phyloP scores from a whole-genome alignment of 2,113 vertebrate genomes.

The Corydoras maculifer region DNA sequence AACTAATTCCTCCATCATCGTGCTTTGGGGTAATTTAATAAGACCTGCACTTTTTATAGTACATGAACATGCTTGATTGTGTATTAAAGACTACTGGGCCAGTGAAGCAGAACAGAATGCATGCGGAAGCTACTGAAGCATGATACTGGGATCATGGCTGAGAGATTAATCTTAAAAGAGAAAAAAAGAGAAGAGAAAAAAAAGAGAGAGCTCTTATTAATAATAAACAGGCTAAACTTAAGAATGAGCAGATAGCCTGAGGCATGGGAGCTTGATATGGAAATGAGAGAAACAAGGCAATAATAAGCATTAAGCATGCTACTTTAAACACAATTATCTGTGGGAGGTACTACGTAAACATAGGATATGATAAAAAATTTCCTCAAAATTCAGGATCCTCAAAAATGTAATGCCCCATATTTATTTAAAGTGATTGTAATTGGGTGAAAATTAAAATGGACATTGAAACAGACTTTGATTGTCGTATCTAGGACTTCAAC shows the following conservation, averaged over 20 bases:
- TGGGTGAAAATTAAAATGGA: too few relatives aligned
- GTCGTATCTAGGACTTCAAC: too few relatives aligned
- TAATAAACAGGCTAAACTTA: slow-evolving; percentile 54
- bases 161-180: slow-evolving; percentile 35
- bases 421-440: too few relatives aligned
- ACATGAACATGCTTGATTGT: slow-evolving; percentile 25
- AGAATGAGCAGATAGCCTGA: slow-evolving; percentile 46
- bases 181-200: not conserved
- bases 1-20: slow-evolving; percentile 31
- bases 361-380: too few relatives aligned
- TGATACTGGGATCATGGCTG: slow-evolving; percentile 43
- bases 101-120: slow-evolving; percentile 29
- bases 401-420: too few relatives aligned
- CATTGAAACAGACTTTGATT: too few relatives aligned
- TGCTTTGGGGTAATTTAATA: slow-evolving; percentile 22
- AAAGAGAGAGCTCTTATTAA: slow-evolving; percentile 48
- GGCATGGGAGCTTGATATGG: slow-evolving; percentile 60
- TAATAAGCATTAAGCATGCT: slow-evolving; percentile 70
- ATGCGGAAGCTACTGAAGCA: slow-evolving; percentile 42
- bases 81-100: slow-evolving; percentile 39
- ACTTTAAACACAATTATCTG: slow-evolving; percentile 62
- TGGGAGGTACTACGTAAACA: not conserved
- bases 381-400: too few relatives aligned
- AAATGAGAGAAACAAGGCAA: slow-evolving; percentile 58
- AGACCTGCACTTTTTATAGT: slow-evolving; percentile 20